These are phyloP conservation scores for Festucalex cinctus DNA, from an alignment of 2,113 vertebrate species.

Conservation along the genomic window DNA sequence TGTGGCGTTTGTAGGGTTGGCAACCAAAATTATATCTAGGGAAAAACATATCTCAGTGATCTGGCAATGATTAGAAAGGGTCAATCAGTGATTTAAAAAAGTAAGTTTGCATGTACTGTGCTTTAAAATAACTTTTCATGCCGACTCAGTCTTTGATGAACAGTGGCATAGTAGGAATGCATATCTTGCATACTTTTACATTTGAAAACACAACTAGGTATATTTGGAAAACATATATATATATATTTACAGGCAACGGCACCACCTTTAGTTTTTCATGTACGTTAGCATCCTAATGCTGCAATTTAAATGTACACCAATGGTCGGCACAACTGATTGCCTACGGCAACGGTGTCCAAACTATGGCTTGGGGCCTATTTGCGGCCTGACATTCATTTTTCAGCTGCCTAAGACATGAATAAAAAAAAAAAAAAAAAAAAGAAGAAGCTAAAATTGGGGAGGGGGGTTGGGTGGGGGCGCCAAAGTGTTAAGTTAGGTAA, in stretches of 20 bases:
- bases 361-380: no score
- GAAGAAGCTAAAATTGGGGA: no score
- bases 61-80: conserved; percentile 21
- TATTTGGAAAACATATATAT: neutral
- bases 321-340: neutral
- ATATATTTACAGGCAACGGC: neutral
- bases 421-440: no score
- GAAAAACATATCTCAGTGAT: neutral
- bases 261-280: neutral
- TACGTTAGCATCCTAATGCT: neutral
- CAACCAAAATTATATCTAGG: conserved; percentile 19
- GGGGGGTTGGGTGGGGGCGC: no score
- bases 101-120: conserved; percentile 20
- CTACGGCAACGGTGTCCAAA: no score
- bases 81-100: conserved; percentile 29
- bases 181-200: neutral
- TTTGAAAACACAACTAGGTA: neutral
- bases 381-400: no score
- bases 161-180: conserved; percentile 2
- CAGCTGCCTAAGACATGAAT: no score
- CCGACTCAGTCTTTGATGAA: conserved; percentile 25
- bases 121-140: conserved; percentile 28
- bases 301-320: neutral
- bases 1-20: conserved; percentile 43
- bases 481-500: no score